Conservation (phyloP, 1,140 invertebrate species). For the Trichomalopsis sarcophagae region DNA sequence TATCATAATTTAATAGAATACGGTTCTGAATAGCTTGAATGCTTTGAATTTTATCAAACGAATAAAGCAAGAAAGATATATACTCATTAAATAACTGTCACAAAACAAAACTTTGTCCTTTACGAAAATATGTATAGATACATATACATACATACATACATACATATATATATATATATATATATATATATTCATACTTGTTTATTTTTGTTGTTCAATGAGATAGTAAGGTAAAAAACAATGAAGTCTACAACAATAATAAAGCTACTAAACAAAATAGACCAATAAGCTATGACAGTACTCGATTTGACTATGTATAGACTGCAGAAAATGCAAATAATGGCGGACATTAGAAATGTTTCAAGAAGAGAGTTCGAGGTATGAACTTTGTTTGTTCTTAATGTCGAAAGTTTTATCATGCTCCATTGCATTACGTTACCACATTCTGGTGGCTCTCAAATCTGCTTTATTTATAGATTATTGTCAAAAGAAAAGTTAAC, state of each 20-base stretch:
- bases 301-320: slow-evolving; percentile 60
- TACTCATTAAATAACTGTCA: slow-evolving; percentile 38
- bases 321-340: slow-evolving; percentile 51
- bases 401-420: slow-evolving; percentile 64
- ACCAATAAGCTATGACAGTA: slow-evolving; percentile 66
- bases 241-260: slow-evolving; percentile 54
- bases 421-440: slow-evolving; percentile 72
- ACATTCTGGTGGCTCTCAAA: slow-evolving; percentile 73
- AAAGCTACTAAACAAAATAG: slow-evolving; percentile 64
- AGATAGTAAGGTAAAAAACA: slow-evolving; percentile 53
- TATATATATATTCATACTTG: slow-evolving; percentile 41
- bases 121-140: slow-evolving; percentile 43
- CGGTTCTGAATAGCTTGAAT: slow-evolving; percentile 19
- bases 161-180: slow-evolving; percentile 49
- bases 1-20: slow-evolving; percentile 14
- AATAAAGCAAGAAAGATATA: slow-evolving; percentile 45
- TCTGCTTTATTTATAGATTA: slow-evolving; percentile 62
- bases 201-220: slow-evolving; percentile 13
- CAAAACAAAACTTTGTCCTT: slow-evolving; percentile 38
- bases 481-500: slow-evolving; percentile 11
- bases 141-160: slow-evolving; percentile 46
- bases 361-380: slow-evolving; percentile 44
- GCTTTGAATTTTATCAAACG: slow-evolving; percentile 31
- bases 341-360: slow-evolving; percentile 44
- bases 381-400: slow-evolving; percentile 42